phyloP scores from a whole-genome alignment of 2,113 vertebrate genomes.

The Diglossa brunneiventris region DNA sequence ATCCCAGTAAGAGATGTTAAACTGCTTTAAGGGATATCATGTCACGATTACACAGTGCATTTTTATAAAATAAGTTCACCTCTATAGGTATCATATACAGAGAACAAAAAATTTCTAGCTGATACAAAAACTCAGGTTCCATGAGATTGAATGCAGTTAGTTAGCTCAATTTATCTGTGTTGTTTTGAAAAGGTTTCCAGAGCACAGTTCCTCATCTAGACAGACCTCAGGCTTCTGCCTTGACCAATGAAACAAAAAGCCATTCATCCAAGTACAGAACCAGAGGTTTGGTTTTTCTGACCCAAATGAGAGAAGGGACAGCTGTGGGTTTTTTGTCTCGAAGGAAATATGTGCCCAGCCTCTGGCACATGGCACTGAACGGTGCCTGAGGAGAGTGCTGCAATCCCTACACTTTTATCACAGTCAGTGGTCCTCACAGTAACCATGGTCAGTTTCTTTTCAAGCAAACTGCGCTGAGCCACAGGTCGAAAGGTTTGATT shows the following conservation, averaged over 20 bases:
- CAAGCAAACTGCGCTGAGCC: background rate
- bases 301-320: background rate
- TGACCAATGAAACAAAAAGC: background rate
- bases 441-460: background rate
- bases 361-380: background rate
- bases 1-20: background rate
- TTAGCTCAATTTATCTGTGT: background rate
- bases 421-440: background rate
- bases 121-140: background rate
- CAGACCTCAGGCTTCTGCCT: background rate
- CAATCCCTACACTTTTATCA: background rate
- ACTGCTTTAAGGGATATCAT: background rate
- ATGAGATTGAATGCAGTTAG: background rate
- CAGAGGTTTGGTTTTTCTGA: background rate
- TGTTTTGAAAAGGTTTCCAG: background rate
- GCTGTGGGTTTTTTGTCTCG: background rate
- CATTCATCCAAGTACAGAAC: background rate
- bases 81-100: background rate
- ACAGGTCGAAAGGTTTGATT: background rate
- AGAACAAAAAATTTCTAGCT: background rate
- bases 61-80: background rate
- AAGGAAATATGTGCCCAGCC: background rate
- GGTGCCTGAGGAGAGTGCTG: background rate
- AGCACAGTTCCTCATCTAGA: background rate
- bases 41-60: background rate